These are phyloP conservation scores for Procambarus virginalis DNA, from an alignment of 1,140 invertebrate species.

Conservation along the genomic window DNA sequence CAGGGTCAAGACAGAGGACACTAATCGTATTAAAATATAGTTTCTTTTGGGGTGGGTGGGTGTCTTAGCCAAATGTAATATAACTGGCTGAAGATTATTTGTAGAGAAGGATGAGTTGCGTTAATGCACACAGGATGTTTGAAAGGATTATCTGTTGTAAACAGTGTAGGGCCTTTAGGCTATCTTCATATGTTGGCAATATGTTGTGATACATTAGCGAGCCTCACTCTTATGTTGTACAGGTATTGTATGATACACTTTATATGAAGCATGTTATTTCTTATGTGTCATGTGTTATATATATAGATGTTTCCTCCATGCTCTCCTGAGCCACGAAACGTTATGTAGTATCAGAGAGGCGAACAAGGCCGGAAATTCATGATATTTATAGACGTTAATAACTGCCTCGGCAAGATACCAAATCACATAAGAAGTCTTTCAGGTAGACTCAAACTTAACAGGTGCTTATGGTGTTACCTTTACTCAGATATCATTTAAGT, in stretches of 20 bases:
- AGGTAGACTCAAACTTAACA: not conserved
- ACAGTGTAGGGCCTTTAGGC: not conserved
- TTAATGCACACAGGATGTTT: not conserved
- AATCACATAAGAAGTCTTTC: constrained; percentile 13
- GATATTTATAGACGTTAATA: not conserved
- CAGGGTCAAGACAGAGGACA: not conserved
- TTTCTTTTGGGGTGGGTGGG: not conserved
- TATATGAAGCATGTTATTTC: not conserved
- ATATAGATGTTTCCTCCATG: not conserved
- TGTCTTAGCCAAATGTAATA: no score
- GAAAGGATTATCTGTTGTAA: not conserved
- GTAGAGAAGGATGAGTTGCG: not conserved
- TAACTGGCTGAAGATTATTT: not conserved
- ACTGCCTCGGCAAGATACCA: not conserved
- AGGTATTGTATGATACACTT: not conserved
- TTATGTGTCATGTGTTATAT: not conserved
- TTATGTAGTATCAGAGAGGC: not conserved
- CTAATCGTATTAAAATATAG: not conserved
- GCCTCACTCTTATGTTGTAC: not conserved
- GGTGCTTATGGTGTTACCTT: not conserved
- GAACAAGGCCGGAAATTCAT: not conserved
- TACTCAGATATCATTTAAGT: not conserved
- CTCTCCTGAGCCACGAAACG: not conserved
- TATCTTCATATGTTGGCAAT: not conserved
- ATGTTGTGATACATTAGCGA: not conserved